Evolutionary conservation across 2,113 vertebrate species (phyloP).

Genomic region (Pitta sordida): DNA sequence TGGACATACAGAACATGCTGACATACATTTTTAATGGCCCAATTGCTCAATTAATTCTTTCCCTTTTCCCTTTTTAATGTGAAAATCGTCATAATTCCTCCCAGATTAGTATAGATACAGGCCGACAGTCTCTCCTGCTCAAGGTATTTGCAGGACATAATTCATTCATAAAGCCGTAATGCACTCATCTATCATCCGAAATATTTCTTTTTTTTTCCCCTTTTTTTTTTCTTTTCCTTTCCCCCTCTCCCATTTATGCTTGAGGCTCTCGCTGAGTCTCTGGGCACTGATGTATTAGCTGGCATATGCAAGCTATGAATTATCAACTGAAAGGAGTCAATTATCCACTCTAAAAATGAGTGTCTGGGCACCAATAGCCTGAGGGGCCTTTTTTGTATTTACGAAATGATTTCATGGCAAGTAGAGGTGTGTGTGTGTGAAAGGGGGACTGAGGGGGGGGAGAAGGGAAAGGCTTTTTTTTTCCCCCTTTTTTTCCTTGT

Average conservation of each 20-base stretch:
- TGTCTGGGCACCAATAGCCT: constrained; percentile 90
- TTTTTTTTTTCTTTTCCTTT: constrained; percentile 37
- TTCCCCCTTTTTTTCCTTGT: background rate
- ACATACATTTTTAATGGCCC: constrained; percentile 83
- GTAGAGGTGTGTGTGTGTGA: constrained; percentile 64
- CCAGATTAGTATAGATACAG: constrained; percentile 91
- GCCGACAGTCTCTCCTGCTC: constrained; percentile 89
- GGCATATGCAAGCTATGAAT: constrained; percentile 99
- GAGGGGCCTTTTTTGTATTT: constrained; percentile 89
- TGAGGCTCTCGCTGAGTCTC: constrained; percentile 80
- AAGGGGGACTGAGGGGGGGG: constrained; percentile 9
- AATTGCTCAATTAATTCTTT: constrained; percentile 92
- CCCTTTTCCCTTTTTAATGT: constrained; percentile 82
- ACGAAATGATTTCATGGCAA: constrained; percentile 86
- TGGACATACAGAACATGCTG: constrained; percentile 76
- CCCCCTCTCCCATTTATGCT: constrained; percentile 73
- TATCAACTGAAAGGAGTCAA: constrained; percentile 99
- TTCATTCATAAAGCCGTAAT: constrained; percentile 96
- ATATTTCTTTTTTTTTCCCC: constrained; percentile 47
- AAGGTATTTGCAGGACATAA: constrained; percentile 95
- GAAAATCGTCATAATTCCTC: constrained; percentile 90
- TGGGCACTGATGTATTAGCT: constrained; percentile 91
- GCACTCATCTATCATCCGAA: constrained; percentile 89
- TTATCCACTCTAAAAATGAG: constrained; percentile 98
- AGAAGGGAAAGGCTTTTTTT: background rate